Conservation (phyloP, 2,797 vertebrate species). For the Phataginus tetradactyla region DNA sequence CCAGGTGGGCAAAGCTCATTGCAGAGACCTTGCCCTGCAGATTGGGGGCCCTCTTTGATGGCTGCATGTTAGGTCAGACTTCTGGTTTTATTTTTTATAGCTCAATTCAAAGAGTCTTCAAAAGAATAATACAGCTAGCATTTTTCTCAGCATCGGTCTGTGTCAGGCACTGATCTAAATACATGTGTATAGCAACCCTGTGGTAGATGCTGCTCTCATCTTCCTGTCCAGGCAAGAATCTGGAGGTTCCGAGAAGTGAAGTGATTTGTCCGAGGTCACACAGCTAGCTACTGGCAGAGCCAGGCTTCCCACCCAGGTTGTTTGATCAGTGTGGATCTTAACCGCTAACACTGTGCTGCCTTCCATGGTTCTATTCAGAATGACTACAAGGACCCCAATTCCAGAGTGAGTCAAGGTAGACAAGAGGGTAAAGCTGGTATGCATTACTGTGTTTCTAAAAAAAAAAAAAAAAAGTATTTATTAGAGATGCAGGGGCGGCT, state of each 20-base stretch:
- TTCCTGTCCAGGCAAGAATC: background rate
- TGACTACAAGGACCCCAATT: rapidly evolving
- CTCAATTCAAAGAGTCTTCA: background rate
- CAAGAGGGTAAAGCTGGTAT: rapidly evolving
- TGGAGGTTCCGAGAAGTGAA: background rate
- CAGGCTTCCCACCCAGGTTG: background rate
- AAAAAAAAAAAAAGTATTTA: no score
- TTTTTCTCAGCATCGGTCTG: background rate
- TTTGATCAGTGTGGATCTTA: background rate
- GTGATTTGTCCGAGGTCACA: background rate
- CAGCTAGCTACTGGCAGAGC: background rate
- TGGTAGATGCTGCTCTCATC: rapidly evolving
- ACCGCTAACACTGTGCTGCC: rapidly evolving
- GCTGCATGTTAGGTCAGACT: background rate
- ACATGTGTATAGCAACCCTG: background rate
- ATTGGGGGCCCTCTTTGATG: rapidly evolving
- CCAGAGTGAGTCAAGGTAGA: no score
- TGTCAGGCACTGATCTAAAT: no score
- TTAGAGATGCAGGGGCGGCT: background rate
- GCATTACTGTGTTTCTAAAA: background rate
- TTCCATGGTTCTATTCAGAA: background rate
- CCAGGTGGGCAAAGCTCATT: rapidly evolving
- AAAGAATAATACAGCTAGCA: background rate
- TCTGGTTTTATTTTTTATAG: background rate
- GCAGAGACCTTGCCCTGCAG: background rate